A percentile compares a stretch with the other conserved stretches of the same genome.
phyloP scores from a whole-genome alignment of 64 coral and sea anemone genomes.

The Stichodactyla helianthus region DNA sequence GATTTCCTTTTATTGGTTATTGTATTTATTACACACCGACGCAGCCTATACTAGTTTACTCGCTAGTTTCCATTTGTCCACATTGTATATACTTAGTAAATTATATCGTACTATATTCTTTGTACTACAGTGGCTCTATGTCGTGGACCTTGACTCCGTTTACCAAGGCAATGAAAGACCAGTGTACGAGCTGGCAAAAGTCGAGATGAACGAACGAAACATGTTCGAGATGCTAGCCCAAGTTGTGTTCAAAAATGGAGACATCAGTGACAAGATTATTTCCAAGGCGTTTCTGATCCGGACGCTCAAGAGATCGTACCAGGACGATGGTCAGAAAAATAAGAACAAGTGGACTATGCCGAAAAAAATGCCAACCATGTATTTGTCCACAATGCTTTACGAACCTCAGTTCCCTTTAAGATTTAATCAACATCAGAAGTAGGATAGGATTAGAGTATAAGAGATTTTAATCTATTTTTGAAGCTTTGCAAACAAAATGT shows the following conservation, averaged over 20 bases:
- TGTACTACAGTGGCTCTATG: conserved; percentile 26
- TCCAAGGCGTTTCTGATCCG: conserved; percentile 75
- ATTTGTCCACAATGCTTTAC: background rate
- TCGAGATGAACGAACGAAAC: conserved; percentile 76
- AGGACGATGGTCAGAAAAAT: conserved; percentile 23
- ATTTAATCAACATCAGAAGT: background rate
- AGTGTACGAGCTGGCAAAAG: conserved; percentile 86
- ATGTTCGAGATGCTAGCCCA: conserved; percentile 67
- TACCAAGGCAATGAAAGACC: conserved; percentile 64
- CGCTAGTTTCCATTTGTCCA: no score
- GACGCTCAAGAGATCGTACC: conserved; percentile 28
- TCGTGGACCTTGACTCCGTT: conserved; percentile 78
- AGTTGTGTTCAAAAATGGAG: conserved; percentile 29
- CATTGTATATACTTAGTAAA: background rate
- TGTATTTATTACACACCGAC: no score
- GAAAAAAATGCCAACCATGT: background rate
- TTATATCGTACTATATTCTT: background rate
- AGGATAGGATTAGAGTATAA: background rate
- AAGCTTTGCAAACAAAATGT: background rate
- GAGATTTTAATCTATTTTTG: no score
- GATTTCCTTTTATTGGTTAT: no score
- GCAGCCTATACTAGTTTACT: no score
- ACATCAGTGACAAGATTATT: conserved; percentile 49
- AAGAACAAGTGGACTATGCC: background rate
- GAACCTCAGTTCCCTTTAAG: background rate